Conservation (phyloP, 2,113 vertebrate genomes). For the Spea multiplicata region DNA sequence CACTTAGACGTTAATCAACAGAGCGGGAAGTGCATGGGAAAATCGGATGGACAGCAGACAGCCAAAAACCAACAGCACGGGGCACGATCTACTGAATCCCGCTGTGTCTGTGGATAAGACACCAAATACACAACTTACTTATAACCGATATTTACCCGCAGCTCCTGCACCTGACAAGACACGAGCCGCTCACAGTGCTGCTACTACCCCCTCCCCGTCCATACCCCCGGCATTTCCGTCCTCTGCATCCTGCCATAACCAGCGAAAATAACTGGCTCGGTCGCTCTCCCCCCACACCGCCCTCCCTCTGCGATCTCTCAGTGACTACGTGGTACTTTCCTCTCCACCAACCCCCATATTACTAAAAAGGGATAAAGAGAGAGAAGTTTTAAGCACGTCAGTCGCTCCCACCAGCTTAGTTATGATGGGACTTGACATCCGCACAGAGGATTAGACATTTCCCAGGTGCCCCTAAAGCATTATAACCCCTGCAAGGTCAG, state of each 20-base stretch:
- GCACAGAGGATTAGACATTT: background rate
- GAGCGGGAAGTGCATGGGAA: no score
- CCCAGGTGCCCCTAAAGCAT: no score
- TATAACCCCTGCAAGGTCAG: background rate
- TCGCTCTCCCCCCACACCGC: conserved; percentile 1
- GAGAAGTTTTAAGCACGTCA: background rate
- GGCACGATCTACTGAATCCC: no score
- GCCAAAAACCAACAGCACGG: no score
- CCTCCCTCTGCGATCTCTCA: conserved; percentile 19
- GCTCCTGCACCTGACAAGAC: no score
- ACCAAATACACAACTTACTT: no score
- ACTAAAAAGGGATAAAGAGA: background rate
- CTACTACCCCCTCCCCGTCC: conserved; percentile 32
- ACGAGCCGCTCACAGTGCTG: background rate
- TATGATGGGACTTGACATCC: background rate
- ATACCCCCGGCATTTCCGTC: conserved; percentile 41
- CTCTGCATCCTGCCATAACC: background rate
- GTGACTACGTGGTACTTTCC: conserved; percentile 39
- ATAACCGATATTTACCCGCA: no score
- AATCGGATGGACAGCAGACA: no score
- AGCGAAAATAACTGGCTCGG: background rate
- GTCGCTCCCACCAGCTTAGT: background rate
- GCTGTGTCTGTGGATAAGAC: no score
- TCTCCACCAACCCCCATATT: background rate
- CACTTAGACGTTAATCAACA: no score